Evolutionary conservation across 2,113 vertebrate genomes (phyloP), one percentile per base, ranked within the genome.

Genomic region (Cricetomys ansorgei): DNA sequence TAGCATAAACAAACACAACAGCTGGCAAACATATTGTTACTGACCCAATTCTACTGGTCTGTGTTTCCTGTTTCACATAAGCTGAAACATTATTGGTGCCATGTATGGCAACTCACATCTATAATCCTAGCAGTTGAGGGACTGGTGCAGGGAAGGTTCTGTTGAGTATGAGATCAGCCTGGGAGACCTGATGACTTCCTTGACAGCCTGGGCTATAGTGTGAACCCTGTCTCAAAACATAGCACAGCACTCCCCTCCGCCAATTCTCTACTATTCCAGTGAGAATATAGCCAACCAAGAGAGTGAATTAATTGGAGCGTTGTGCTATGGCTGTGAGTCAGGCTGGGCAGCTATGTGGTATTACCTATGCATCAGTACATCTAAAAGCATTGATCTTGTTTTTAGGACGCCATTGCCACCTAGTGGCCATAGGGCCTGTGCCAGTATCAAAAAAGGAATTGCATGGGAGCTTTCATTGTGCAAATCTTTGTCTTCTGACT

Each of bases 391-490:
- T 48, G 1, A 19, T 62, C 34, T 29, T 12, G 96, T 97, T 92
- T 76, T 83, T 89, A 3, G 85, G 64, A 65, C 25, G 48, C 21
- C n/a, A 87, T 75, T 96, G 96, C 97, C 98, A 97, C 96, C 97
- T 92, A 64, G 95, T 87, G 97, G 96, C 64, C 67, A 69, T 0
- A 21, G 2, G 53, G 85, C 21, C 62, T 19, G n/a, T 53, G 55
- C n/a, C 16, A 8, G 67, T 31, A 59, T 34, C 16, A 19, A 87
- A 8, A 34, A 25, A 25, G 17, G 76, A 0, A n/a, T 40, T 40
- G 13, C 13, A 9, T n/a, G 8, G 53, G 76, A 15, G 40, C 57
- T 72, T 90, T 62, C 67, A 21, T 80, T 70, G 81, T 88, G 25
- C 53, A 88, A 85, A 89, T 67, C 48, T 83, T 92, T 88, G 87